Conservation (phyloP, 2,113 vertebrate species). For the Coryphaenoides rupestris region DNA sequence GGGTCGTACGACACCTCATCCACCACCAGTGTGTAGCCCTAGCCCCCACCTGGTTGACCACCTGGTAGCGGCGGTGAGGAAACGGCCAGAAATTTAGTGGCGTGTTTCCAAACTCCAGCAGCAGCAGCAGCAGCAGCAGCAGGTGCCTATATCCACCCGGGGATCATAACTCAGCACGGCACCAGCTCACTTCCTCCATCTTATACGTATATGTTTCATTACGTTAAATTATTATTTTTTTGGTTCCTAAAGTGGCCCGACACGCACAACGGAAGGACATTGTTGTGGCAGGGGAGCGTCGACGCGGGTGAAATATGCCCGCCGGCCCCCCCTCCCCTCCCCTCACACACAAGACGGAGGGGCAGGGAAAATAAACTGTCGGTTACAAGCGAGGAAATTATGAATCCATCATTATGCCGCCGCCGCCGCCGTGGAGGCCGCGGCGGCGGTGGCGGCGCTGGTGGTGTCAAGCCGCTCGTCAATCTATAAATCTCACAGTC, state of each 20-base stretch:
- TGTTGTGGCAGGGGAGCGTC: conserved; percentile 15
- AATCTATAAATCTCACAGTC: conserved; percentile 30
- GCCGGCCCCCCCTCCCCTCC: conserved; percentile 5
- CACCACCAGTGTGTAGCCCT: too few relatives aligned
- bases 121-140: too few relatives aligned
- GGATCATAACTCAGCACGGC: too few relatives aligned
- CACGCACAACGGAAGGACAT: conserved; percentile 3
- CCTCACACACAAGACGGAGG: conserved; percentile 20
- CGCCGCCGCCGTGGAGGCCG: conserved; percentile 35
- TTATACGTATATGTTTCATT: conserved; percentile 13
- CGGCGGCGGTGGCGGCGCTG: too few relatives aligned
- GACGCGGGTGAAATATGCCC: conserved; percentile 24
- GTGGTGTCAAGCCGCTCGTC: conserved; percentile 40
- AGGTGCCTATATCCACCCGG: not conserved
- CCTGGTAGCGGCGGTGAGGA: too few relatives aligned
- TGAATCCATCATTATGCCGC: conserved; percentile 42
- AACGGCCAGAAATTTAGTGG: too few relatives aligned
- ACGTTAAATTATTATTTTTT: conserved; percentile 18
- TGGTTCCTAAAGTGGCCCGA: conserved; percentile 29
- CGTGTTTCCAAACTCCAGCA: too few relatives aligned
- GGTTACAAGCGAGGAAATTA: conserved; percentile 40
- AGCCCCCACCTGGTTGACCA: too few relatives aligned
- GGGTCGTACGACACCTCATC: too few relatives aligned
- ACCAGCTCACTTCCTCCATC: too few relatives aligned
- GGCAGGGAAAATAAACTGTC: conserved; percentile 27